A percentile compares a stretch with the other conserved stretches of the same genome.
phyloP scores from a whole-genome alignment of 2,113 vertebrate genomes.

The Mionectes macconnelli region DNA sequence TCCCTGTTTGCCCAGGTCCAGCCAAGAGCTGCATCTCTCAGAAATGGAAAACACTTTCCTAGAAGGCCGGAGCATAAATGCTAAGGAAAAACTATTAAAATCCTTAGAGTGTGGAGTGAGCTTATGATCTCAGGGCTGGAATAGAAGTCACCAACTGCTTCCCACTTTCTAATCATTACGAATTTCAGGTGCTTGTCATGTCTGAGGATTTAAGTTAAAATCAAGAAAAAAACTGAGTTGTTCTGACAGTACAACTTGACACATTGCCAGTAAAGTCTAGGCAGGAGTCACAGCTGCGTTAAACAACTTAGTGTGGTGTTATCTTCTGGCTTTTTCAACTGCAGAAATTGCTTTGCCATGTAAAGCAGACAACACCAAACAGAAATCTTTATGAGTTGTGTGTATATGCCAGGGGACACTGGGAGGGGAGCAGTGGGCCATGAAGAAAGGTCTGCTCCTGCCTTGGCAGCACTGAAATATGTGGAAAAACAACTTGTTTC shows the following conservation, averaged over 20 bases:
- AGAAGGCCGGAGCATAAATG: neutral
- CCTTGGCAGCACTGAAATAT: neutral
- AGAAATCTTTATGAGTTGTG: accelerated
- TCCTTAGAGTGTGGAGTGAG: neutral
- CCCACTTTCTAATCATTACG: neutral
- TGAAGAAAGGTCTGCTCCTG: neutral
- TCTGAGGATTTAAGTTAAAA: slow-evolving; percentile 15
- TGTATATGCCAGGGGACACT: neutral
- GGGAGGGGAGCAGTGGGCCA: neutral
- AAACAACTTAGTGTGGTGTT: neutral
- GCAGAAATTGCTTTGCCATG: neutral
- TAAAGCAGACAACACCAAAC: neutral
- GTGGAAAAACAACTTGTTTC: neutral
- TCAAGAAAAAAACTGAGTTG: neutral
- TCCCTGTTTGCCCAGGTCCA: neutral
- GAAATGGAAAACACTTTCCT: neutral
- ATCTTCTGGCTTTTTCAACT: neutral
- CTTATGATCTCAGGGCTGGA: neutral
- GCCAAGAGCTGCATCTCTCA: neutral
- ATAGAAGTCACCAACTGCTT: neutral
- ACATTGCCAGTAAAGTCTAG: neutral
- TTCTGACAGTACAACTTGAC: neutral
- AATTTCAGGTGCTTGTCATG: neutral
- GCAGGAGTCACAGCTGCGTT: neutral
- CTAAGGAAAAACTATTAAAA: neutral